Conservation (phyloP, 2,113 vertebrate genomes). For the Leucopsar rothschildi region DNA sequence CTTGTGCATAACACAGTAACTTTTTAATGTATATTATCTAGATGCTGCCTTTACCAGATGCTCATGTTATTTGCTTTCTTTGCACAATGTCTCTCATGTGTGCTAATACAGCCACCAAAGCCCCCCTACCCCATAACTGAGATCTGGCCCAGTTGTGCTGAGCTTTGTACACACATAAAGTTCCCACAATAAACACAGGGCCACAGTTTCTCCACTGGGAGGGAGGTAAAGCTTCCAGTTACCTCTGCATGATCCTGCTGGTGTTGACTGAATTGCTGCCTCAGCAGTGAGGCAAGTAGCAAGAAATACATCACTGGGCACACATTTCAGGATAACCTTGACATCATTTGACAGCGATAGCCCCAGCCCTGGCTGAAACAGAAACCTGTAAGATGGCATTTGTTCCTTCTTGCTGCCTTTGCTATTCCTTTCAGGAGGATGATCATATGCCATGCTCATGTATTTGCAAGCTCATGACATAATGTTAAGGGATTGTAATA, state of each 20-base stretch:
- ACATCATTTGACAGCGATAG: slow-evolving; percentile 48
- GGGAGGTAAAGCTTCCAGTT: neutral
- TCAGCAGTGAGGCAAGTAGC: slow-evolving; percentile 41
- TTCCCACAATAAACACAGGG: neutral
- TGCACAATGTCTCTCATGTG: neutral
- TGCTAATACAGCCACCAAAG: neutral
- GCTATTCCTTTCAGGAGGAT: neutral
- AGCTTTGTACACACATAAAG: neutral
- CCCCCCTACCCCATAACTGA: neutral
- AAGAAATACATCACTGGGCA: slow-evolving; percentile 48
- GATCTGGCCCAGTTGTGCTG: neutral
- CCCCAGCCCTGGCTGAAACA: slow-evolving; percentile 25
- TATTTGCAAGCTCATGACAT: slow-evolving; percentile 57
- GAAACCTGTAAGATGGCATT: slow-evolving; percentile 5
- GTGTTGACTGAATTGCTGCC: slow-evolving; percentile 7
- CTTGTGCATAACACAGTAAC: neutral
- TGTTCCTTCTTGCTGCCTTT: slow-evolving; percentile 41
- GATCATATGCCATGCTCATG: slow-evolving; percentile 28
- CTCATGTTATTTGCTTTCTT: neutral
- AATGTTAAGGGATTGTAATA: slow-evolving; percentile 40
- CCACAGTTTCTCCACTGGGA: neutral
- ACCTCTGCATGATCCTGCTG: neutral
- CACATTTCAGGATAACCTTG: slow-evolving; percentile 49
- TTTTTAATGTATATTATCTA: neutral
- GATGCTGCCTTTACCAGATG: neutral